Percentiles rank a stretch among this genome's conserved stretches.
phyloP scores from a whole-genome alignment of 2,888 invertebrate genomes.

The Lymantria dispar region DNA sequence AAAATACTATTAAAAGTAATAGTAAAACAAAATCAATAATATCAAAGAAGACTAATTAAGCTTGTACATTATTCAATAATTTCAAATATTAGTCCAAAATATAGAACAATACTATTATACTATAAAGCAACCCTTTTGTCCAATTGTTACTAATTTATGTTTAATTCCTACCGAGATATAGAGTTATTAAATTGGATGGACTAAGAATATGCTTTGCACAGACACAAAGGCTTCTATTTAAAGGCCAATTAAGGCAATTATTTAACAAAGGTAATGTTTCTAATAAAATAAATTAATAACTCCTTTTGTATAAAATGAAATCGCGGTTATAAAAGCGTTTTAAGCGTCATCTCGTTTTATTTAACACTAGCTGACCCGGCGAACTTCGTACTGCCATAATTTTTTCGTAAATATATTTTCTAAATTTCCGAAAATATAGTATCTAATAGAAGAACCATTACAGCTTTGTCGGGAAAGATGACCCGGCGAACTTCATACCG shows the following conservation, averaged over 20 bases:
- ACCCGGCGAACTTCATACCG: no score
- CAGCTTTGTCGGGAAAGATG: no score
- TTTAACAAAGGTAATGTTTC: background rate
- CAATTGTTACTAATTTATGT: constrained; percentile 11
- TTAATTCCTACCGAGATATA: background rate
- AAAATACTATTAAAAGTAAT: no score
- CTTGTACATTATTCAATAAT: background rate
- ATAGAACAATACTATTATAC: constrained; percentile 2
- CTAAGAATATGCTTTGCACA: constrained; percentile 18
- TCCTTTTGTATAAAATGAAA: no score
- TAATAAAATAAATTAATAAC: no score
- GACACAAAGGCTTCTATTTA: constrained; percentile 6
- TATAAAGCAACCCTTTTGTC: constrained; percentile 2
- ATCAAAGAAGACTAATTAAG: constrained; percentile 9
- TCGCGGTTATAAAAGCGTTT: no score
- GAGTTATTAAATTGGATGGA: background rate
- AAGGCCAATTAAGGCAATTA: background rate
- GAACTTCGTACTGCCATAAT: no score
- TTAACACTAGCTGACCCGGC: no score
- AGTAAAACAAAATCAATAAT: background rate
- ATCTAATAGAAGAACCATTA: no score
- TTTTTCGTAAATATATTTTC: no score
- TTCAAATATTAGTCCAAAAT: constrained; percentile 3
- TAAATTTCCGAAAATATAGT: no score
- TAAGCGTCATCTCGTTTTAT: no score